These are phyloP conservation scores for Chymomyza fuscimana DNA, from an alignment of 2,888 invertebrate species.

Conservation along the genomic window DNA sequence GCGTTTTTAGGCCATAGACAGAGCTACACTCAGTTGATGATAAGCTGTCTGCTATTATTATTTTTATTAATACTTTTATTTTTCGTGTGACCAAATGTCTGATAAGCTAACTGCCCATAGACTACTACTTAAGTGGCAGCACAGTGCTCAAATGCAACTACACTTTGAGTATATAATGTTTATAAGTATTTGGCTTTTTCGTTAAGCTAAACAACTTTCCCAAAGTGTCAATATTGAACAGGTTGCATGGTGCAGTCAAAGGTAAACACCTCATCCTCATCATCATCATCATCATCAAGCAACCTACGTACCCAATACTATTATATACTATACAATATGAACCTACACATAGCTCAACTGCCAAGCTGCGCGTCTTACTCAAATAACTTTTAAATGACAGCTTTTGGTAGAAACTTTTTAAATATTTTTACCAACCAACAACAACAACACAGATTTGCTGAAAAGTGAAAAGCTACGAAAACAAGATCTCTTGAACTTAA, in stretches of 20 bases:
- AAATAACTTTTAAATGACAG: neutral
- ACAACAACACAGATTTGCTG: no score
- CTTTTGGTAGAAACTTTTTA: no score
- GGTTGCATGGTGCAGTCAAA: neutral
- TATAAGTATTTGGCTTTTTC: neutral
- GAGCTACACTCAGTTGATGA: neutral
- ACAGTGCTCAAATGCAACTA: conserved; percentile 36
- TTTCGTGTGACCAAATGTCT: neutral
- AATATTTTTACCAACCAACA: no score
- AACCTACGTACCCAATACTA: neutral
- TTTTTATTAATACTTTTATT: neutral
- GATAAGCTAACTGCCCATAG: neutral
- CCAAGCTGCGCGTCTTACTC: neutral
- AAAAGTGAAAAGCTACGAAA: no score
- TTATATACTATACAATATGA: neutral
- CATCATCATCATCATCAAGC: neutral
- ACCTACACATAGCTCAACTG: neutral
- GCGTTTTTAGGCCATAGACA: neutral
- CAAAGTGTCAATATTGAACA: conserved; percentile 58
- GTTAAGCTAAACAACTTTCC: conserved; percentile 48
- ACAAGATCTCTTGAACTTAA: no score
- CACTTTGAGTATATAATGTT: conserved; percentile 25
- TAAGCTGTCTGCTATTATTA: neutral
- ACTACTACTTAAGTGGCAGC: conserved; percentile 61
- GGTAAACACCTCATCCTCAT: neutral